Evolutionary conservation across 2,888 invertebrate genomes (phyloP), one percentile per base, ranked within the genome.

Genomic region (Chrysolina haemoptera): DNA sequence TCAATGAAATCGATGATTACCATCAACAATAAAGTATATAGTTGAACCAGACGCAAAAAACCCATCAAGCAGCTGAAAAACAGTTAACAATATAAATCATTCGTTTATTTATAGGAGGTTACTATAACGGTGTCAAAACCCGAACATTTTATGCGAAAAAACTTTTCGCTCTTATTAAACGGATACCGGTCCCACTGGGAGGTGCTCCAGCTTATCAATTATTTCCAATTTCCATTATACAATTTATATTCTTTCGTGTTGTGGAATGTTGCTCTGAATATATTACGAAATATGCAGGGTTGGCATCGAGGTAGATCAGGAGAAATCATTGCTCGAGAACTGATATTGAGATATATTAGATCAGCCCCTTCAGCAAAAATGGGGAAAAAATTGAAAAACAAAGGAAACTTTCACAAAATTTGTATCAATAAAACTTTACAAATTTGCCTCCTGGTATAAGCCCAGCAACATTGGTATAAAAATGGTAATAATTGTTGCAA

Each of bases 251-350:
- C 67, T 70, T 72, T 62, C 11, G 68, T 68, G 68, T 74, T 53
- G 76, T 63, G 74, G 75, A 77, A 77, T 75, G 75, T 71, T 62
- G 75, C 71, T 75, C 75, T 71, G 75, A 75, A 75, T 75, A 75
- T 66, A 71, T 75, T 71, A 71, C 64, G 48, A 62, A 53, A 20
- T 18, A 9, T 59, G 14, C 70, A 69, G 59, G 70, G 59, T 62
- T 62, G 62, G 48, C 59, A n/a, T 62, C 65, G 18, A 53, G 20
- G 12, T 20, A 12, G 20, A 10, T 43, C 53, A 53, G 22, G 12
- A 20, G 20, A 11, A 53, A 11, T 0, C 9, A 20, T 20, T 20
- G 53, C 11, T 20, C 20, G 11, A 1, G 20, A 20, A 53, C 59
- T 59, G 14, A 12, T n/a, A 22, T 27, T 14, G 46, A 46, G 46